Conservation (phyloP, 2,888 invertebrate species). For the Lithosia quadra region DNA sequence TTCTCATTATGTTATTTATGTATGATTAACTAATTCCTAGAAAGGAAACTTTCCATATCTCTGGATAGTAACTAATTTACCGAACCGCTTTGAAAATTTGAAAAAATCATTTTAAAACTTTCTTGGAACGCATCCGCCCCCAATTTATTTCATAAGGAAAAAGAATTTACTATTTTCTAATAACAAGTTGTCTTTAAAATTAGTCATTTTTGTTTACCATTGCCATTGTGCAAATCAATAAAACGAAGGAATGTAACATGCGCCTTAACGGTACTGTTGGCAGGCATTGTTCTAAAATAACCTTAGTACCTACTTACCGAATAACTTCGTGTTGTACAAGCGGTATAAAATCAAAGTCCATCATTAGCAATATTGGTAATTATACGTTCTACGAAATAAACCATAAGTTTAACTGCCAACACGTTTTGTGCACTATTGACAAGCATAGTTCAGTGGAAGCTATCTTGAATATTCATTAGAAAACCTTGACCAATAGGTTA, state of each 20-base stretch:
- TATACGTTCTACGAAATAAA: conserved; percentile 40
- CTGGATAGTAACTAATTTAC: background rate
- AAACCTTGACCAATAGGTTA: conserved; percentile 73
- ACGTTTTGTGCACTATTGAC: conserved; percentile 54
- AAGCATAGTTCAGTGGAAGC: conserved; percentile 54
- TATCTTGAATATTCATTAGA: conserved; percentile 69
- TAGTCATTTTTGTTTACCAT: conserved; percentile 4
- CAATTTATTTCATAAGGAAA: too few species aligned
- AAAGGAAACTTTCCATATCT: background rate
- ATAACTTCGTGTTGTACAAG: conserved; percentile 27
- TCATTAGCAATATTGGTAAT: conserved; percentile 20
- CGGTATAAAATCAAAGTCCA: conserved; percentile 32
- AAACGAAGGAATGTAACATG: background rate
- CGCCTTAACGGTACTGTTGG: background rate
- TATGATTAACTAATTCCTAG: too few species aligned
- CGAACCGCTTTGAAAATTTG: background rate
- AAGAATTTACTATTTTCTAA: too few species aligned
- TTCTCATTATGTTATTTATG: too few species aligned
- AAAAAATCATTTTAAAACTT: background rate
- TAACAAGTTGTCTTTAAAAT: too few species aligned
- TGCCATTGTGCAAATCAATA: conserved; percentile 5
- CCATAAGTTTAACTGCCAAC: conserved; percentile 37
- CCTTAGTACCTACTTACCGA: conserved; percentile 25
- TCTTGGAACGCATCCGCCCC: too few species aligned
- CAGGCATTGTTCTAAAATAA: conserved; percentile 10